Percentiles rank a stretch among this genome's conserved stretches.
These are phyloP conservation scores for Chromis chromis DNA, from an alignment of 2,797 vertebrate species.

Conservation along the genomic window DNA sequence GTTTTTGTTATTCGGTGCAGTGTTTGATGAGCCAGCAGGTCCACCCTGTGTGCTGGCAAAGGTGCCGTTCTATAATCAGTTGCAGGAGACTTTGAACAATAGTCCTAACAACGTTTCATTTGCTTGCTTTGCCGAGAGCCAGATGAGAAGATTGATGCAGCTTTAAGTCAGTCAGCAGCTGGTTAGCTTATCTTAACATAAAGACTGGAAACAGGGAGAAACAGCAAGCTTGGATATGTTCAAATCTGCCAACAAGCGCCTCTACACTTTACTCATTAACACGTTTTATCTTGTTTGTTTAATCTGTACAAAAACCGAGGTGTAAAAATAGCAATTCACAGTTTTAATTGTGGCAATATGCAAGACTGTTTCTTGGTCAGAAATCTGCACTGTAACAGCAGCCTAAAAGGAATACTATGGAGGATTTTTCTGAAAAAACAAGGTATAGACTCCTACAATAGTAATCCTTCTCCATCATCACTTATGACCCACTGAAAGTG, in stretches of 20 bases:
- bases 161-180: not conserved
- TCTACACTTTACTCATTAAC: not conserved
- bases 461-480: too few relatives aligned
- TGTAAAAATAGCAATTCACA: too few relatives aligned
- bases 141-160: slow-evolving; percentile 1
- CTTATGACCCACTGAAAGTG: too few relatives aligned
- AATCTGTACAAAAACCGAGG: too few relatives aligned
- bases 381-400: too few relatives aligned
- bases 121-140: slow-evolving; percentile 2
- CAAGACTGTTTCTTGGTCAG: too few relatives aligned
- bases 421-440: too few relatives aligned
- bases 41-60: slow-evolving; percentile 77
- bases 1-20: slow-evolving; percentile 52
- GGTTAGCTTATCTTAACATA: not conserved
- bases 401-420: too few relatives aligned
- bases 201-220: not conserved
- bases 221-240: not conserved
- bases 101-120: slow-evolving; percentile 8
- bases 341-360: too few relatives aligned
- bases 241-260: not conserved
- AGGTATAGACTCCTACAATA: too few relatives aligned
- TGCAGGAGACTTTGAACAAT: slow-evolving; percentile 62
- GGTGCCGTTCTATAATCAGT: slow-evolving; percentile 67
- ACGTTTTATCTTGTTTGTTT: too few relatives aligned
- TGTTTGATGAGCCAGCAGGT: slow-evolving; percentile 76